Percentiles rank a stretch among this genome's conserved stretches.
Conservation (phyloP, 2,888 invertebrate species). For the Crematogaster levior region DNA sequence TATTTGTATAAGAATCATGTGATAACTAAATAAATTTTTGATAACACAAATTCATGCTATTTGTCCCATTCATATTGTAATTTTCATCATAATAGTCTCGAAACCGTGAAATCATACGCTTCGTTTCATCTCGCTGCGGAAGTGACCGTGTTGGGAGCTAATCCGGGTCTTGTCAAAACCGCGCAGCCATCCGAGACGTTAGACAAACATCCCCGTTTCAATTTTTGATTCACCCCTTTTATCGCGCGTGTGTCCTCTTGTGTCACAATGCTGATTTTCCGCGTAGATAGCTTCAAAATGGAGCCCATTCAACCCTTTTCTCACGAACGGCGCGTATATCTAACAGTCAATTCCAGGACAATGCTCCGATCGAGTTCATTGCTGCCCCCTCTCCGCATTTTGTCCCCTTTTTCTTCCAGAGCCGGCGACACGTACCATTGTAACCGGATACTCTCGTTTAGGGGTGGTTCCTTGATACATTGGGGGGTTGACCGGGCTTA, state of each 20-base stretch:
- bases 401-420: slow-evolving; percentile 53
- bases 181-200: slow-evolving; percentile 72
- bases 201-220: slow-evolving; percentile 71
- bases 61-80: not conserved
- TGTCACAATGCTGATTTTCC: slow-evolving; percentile 82
- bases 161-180: slow-evolving; percentile 83
- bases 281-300: slow-evolving; percentile 80
- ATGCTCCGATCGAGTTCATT: slow-evolving; percentile 67
- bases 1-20: not conserved
- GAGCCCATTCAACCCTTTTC: slow-evolving; percentile 74
- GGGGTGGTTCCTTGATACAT: slow-evolving; percentile 72
- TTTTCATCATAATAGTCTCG: slow-evolving; percentile 9
- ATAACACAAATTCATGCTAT: not conserved
- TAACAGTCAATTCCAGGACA: slow-evolving; percentile 82
- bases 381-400: slow-evolving; percentile 21
- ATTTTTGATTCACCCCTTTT: slow-evolving; percentile 52
- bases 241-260: slow-evolving; percentile 35
- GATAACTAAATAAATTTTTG: not conserved
- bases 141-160: slow-evolving; percentile 66
- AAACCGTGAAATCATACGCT: slow-evolving; percentile 7
- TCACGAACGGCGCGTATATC: slow-evolving; percentile 63
- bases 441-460: slow-evolving; percentile 80
- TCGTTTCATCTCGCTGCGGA: slow-evolving; percentile 20
- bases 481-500: slow-evolving; percentile 63
- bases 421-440: slow-evolving; percentile 75